phyloP scores from a whole-genome alignment of 2,797 vertebrate species.

The Anas bahamensis region DNA sequence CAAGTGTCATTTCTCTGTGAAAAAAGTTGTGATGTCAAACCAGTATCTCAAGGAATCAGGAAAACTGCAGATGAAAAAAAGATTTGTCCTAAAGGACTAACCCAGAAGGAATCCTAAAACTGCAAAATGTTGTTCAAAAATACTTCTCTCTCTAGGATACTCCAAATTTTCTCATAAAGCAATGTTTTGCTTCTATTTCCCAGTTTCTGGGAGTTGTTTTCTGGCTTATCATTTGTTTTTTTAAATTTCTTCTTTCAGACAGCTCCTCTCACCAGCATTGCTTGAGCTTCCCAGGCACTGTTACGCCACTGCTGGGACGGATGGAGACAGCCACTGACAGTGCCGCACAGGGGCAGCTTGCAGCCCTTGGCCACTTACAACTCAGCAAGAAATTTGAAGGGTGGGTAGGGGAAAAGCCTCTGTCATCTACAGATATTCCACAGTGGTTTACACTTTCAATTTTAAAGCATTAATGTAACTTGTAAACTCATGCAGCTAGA shows the following conservation, averaged over 20 bases:
- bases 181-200: not conserved
- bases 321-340: not conserved
- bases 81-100: not conserved
- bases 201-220: not conserved
- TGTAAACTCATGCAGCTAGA: not conserved
- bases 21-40: not conserved
- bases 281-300: not conserved
- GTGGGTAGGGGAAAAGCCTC: not conserved
- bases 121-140: not conserved
- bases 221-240: not conserved
- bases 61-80: not conserved
- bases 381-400: not conserved
- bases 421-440: not conserved
- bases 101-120: not conserved
- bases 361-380: accelerated
- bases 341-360: accelerated
- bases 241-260: not conserved
- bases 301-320: not conserved
- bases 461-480: not conserved
- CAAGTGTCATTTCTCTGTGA: not conserved
- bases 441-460: not conserved
- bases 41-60: not conserved
- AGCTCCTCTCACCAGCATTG: not conserved
- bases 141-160: not conserved
- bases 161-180: not conserved